Conservation (phyloP, 2,888 invertebrate species). For the Danaus chrysippus region DNA sequence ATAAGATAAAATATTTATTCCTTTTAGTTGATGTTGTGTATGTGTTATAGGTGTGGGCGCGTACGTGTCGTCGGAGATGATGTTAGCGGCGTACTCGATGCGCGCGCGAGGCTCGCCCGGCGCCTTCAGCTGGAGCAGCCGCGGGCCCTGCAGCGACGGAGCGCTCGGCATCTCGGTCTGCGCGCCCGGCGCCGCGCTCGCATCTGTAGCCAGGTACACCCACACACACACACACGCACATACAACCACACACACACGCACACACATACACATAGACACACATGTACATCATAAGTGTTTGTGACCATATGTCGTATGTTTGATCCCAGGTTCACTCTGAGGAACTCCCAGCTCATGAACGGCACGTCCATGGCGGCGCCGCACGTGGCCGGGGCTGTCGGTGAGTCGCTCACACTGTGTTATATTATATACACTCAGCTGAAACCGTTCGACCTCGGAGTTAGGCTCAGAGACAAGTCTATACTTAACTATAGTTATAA, state of each 20-base stretch:
- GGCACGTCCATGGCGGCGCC: slow-evolving; percentile 99
- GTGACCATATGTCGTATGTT: too few relatives aligned
- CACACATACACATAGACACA: not conserved
- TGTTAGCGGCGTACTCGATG: slow-evolving; percentile 96
- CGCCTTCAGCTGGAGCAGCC: slow-evolving; percentile 95
- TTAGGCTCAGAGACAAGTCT: too few relatives aligned
- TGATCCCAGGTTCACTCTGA: slow-evolving; percentile 84
- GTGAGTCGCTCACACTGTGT: slow-evolving; percentile 70
- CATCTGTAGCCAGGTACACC: slow-evolving; percentile 88
- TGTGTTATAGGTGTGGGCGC: slow-evolving; percentile 89
- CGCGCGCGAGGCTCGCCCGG: slow-evolving; percentile 89
- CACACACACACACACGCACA: not conserved
- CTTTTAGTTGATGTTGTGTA: too few relatives aligned
- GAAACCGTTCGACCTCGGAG: too few relatives aligned
- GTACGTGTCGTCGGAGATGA: slow-evolving; percentile 98
- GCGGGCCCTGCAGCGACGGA: slow-evolving; percentile 93
- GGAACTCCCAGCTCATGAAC: slow-evolving; percentile 94
- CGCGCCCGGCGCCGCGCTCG: slow-evolving; percentile 96
- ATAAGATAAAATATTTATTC: too few relatives aligned
- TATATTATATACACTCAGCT: too few relatives aligned
- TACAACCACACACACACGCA: not conserved
- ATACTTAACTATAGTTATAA: too few relatives aligned
- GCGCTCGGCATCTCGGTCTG: slow-evolving; percentile 92
- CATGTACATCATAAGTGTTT: not conserved
- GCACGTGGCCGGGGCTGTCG: slow-evolving; percentile 95